A percentile compares a stretch with the other conserved stretches of the same genome.
Conservation (phyloP, 92 coral and sea anemone species). For the Bergia puertoricense region DNA sequence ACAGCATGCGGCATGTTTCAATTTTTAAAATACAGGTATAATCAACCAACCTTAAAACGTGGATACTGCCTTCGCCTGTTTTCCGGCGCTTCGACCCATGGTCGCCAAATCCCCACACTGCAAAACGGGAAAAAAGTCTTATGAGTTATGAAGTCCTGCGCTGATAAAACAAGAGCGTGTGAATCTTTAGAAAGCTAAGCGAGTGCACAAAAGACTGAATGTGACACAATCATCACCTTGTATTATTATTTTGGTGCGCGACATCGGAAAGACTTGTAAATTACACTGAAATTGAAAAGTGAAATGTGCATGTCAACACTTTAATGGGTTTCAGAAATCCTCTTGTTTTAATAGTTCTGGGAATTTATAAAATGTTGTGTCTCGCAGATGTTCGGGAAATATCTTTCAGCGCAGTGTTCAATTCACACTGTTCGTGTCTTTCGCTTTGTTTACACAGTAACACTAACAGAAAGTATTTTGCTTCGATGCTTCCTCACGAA, state of each 20-base stretch:
- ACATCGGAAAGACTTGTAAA: not conserved
- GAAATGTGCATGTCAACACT: not conserved
- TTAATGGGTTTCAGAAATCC: conserved; percentile 1
- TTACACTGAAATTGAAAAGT: not conserved
- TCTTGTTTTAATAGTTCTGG: not conserved
- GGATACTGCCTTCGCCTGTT: not conserved
- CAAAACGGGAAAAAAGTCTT: not conserved
- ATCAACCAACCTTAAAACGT: conserved; percentile 46
- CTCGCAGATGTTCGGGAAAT: not conserved
- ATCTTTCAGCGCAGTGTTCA: not conserved
- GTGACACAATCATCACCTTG: not conserved
- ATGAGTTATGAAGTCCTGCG: not conserved
- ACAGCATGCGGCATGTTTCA: not conserved
- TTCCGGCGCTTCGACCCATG: conserved; percentile 59
- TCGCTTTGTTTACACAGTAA: conserved; percentile 21
- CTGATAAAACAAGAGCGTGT: not conserved
- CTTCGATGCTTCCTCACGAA: conserved; percentile 25
- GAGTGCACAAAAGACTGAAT: not conserved
- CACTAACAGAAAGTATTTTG: not conserved
- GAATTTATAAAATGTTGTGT: not conserved
- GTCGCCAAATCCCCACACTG: conserved; percentile 76
- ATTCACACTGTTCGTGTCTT: conserved; percentile 7
- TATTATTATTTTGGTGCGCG: not conserved
- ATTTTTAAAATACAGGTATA: not conserved
- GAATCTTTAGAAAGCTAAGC: not conserved